phyloP scores from a whole-genome alignment of 2,888 invertebrate species.

The Magallana nippona region DNA sequence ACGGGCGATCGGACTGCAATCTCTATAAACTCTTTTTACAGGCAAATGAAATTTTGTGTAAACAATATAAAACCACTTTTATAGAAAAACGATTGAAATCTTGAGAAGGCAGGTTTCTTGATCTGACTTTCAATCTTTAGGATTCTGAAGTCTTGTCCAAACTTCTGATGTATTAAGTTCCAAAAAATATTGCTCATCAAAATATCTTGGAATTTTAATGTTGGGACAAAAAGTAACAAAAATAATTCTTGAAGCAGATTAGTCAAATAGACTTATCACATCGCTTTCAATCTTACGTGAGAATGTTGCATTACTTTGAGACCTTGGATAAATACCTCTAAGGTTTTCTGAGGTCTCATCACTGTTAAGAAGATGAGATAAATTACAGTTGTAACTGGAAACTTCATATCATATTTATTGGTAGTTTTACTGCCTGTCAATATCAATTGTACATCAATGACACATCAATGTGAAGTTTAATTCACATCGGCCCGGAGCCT shows the following conservation, averaged over 20 bases:
- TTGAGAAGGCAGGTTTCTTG: slow-evolving; percentile 24
- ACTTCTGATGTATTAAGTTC: slow-evolving; percentile 3
- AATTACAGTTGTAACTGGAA: too few species aligned
- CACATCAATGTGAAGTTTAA: slow-evolving; percentile 28
- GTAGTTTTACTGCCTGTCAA: neutral
- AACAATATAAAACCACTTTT: slow-evolving; percentile 44
- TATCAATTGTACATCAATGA: slow-evolving; percentile 26
- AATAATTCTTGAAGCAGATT: neutral
- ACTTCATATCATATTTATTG: neutral
- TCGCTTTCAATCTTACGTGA: too few species aligned
- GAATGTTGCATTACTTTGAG: too few species aligned
- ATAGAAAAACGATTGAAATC: slow-evolving; percentile 16
- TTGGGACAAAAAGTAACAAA: neutral
- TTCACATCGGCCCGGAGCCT: neutral
- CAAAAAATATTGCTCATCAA: neutral
- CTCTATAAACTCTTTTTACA: slow-evolving; percentile 46
- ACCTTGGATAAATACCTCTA: too few species aligned
- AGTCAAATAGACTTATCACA: too few species aligned
- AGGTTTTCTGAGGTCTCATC: too few species aligned
- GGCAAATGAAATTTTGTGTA: slow-evolving; percentile 43
- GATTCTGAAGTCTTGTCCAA: neutral
- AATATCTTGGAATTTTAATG: neutral
- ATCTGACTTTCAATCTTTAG: slow-evolving; percentile 33
- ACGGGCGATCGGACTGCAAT: slow-evolving; percentile 15
- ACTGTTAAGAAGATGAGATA: too few species aligned